Conservation (phyloP, 2,113 vertebrate genomes). For the Myiozetetes cayanensis region DNA sequence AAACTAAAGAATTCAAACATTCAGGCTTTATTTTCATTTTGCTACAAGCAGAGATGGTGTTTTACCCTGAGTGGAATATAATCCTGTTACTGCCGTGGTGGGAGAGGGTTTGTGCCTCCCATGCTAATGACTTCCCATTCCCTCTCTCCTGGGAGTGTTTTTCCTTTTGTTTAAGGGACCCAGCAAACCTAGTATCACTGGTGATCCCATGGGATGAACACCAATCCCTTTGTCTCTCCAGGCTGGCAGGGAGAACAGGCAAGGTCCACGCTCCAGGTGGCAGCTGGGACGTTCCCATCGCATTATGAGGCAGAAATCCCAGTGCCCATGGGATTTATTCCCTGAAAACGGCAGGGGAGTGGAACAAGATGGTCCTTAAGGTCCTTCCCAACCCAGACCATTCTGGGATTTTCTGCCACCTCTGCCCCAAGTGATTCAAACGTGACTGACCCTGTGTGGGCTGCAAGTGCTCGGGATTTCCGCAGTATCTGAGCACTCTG, state of each 20-base stretch:
- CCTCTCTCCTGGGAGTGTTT: background rate
- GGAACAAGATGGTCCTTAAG: background rate
- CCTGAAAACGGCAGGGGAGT: background rate
- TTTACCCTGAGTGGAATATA: background rate
- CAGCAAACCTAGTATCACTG: background rate
- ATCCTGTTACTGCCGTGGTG: background rate
- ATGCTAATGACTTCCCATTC: background rate
- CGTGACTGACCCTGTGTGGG: background rate
- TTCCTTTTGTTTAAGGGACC: background rate
- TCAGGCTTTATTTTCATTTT: background rate
- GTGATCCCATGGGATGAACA: background rate
- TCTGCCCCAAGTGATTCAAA: background rate
- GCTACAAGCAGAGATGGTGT: background rate
- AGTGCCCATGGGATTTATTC: background rate
- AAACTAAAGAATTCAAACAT: background rate
- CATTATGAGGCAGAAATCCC: background rate
- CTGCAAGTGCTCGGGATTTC: background rate
- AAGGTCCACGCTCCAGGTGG: background rate
- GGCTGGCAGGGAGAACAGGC: background rate
- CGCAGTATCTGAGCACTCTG: accelerated
- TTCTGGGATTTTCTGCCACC: background rate
- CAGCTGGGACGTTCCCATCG: background rate
- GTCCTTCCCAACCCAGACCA: background rate
- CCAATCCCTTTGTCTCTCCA: background rate
- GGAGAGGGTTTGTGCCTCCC: background rate